Conservation (phyloP, 2,797 vertebrate species). For the Fringilla coelebs region DNA sequence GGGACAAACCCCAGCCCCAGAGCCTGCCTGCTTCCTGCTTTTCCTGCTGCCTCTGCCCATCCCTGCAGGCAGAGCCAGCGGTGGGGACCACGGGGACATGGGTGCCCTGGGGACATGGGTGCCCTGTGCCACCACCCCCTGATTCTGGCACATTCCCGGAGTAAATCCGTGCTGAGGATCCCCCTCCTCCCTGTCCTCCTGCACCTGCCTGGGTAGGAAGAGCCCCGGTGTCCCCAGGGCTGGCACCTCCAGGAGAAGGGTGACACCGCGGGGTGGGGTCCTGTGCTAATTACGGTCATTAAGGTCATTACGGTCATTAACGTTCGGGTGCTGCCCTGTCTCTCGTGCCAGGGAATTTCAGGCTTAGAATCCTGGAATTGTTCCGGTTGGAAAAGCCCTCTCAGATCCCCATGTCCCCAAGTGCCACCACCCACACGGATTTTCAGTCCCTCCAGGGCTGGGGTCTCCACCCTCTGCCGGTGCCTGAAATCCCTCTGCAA, state of each 20-base stretch:
- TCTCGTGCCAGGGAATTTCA: background rate
- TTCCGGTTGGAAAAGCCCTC: background rate
- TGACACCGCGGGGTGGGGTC: background rate
- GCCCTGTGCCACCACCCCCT: background rate
- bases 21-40: background rate
- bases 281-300: background rate
- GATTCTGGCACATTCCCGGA: background rate
- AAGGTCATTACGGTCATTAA: background rate
- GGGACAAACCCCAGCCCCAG: background rate
- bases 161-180: background rate
- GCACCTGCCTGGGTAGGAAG: background rate
- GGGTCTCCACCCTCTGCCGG: background rate
- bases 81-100: fast-evolving
- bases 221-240: background rate
- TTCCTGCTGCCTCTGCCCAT: background rate
- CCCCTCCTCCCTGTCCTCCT: background rate
- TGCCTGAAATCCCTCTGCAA: background rate
- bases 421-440: fast-evolving
- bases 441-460: background rate
- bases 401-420: background rate
- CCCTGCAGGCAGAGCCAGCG: background rate
- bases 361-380: background rate
- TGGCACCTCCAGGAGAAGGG: background rate
- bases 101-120: background rate
- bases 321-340: background rate